Percentiles rank a stretch among this genome's conserved stretches.
These are phyloP conservation scores for Bujurquina vittata DNA, from an alignment of 2,113 vertebrate species.

Conservation along the genomic window DNA sequence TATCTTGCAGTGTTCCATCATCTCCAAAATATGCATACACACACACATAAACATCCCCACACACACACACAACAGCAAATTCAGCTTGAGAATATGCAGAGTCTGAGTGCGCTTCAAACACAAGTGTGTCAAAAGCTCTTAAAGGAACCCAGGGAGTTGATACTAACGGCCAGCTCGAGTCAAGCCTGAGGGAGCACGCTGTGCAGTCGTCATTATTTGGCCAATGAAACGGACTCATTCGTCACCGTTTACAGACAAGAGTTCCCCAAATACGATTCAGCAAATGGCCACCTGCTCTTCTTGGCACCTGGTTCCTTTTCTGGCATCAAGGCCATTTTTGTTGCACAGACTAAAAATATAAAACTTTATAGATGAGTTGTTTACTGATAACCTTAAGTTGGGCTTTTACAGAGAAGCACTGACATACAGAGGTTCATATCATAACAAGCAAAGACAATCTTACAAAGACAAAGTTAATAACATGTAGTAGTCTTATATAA, in stretches of 20 bases:
- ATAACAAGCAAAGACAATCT: background rate
- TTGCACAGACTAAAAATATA: background rate
- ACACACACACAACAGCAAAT: background rate
- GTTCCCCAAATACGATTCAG: conserved; percentile 52
- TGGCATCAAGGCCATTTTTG: background rate
- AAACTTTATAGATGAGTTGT: background rate
- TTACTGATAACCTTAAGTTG: conserved; percentile 1
- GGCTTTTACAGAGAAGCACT: background rate
- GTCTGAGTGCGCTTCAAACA: background rate
- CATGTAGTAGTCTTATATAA: background rate
- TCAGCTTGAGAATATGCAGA: background rate
- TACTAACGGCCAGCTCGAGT: conserved; percentile 25
- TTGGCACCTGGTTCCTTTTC: conserved; percentile 26
- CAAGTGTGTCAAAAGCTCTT: conserved; percentile 43
- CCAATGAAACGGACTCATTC: conserved; percentile 24
- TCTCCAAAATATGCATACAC: too few relatives aligned
- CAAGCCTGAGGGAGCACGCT: background rate
- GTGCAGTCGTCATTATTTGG: conserved; percentile 30
- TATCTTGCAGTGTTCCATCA: too few relatives aligned
- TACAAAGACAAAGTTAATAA: background rate
- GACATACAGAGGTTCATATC: background rate
- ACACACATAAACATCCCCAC: background rate
- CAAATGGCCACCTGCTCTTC: conserved; percentile 61
- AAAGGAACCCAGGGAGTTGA: conserved; percentile 46
- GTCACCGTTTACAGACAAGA: conserved; percentile 46